Evolutionary conservation across 2,888 invertebrate species (phyloP).

Genomic region (Plagiodera versicolora): DNA sequence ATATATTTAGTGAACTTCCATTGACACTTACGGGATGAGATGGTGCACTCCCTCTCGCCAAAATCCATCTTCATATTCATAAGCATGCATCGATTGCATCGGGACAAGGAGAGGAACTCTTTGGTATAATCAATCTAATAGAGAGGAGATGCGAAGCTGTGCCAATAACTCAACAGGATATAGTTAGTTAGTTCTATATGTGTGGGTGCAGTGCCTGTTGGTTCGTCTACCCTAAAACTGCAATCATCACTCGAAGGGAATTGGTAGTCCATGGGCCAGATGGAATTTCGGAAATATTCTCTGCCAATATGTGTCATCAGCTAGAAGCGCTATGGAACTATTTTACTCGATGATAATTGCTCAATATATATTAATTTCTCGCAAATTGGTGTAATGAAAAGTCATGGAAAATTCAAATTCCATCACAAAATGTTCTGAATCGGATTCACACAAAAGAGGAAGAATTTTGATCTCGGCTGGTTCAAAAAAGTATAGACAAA

Average conservation of each 20-base stretch:
- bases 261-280: conserved; percentile 18
- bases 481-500: too few species aligned
- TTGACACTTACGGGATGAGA: conserved; percentile 26
- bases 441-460: too few species aligned
- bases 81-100: conserved; percentile 35
- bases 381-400: too few species aligned
- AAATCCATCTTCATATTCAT: conserved; percentile 47
- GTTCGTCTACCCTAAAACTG: conserved; percentile 25
- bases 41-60: conserved; percentile 18
- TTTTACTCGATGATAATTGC: too few species aligned
- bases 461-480: too few species aligned
- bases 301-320: too few species aligned
- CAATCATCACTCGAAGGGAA: not conserved
- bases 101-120: conserved; percentile 35
- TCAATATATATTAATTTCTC: too few species aligned
- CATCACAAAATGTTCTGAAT: too few species aligned
- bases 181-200: too few species aligned
- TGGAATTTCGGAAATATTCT: too few species aligned
- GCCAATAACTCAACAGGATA: conserved; percentile 50
- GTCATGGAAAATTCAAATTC: too few species aligned
- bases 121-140: conserved; percentile 54
- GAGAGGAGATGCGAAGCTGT: conserved; percentile 45
- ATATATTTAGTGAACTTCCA: conserved; percentile 39
- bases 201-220: conserved; percentile 22
- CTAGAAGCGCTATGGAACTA: too few species aligned